Base-by-base conservation (phyloP, 2,888 invertebrate genomes). In the Baccha elongata region DNA sequence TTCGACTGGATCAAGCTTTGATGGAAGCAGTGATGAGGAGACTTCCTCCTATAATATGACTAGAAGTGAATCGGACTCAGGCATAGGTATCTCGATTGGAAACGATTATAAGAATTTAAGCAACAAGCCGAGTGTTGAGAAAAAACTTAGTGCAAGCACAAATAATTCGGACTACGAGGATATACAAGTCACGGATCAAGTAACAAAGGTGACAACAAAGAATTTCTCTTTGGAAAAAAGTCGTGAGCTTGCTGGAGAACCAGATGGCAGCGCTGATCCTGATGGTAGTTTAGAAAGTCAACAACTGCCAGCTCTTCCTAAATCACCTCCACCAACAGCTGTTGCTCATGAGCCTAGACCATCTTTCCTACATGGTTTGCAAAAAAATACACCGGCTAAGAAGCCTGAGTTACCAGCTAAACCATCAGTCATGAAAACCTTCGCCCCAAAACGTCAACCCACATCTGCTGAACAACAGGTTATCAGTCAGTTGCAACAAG, bases 251-350 rank as follows among this genome's bases (percentile, higher is more conserved):
- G 96, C 96, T 7, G 96, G 96, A 7, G 96, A 96, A 87, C 96
- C 96, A 0, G 96, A 96, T 87, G 96, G 96, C n/a, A 93, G 95
- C 86, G 96, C 96, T 11, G 96, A 96, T 90, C 95, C 96, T 0
- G 96, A 95, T 87, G 94, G 94, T 44, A 91, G 92, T 1, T 75
- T 90, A 11, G 92, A 92, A 21, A 94, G 94, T 88, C 93, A 86
- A 40, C 86, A 86, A 46, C 89, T 96, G 71, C 95, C 95, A 0
- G 92, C 93, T 73, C 93, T 94, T 85, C 95, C 95, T 1, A 90
- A 89, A 85, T 92, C 94, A 87, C 88, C 87, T 0, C 90, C 90
- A 60, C 87, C 89, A 1, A 87, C 88, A 3, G 87, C 81, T 1
- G 29, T 87, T 69, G 86, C 87, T 15, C 87, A 88, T 17, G 91